Evolutionary conservation across 2,888 invertebrate genomes (phyloP).

Genomic region (Chydorus sphaericus): DNA sequence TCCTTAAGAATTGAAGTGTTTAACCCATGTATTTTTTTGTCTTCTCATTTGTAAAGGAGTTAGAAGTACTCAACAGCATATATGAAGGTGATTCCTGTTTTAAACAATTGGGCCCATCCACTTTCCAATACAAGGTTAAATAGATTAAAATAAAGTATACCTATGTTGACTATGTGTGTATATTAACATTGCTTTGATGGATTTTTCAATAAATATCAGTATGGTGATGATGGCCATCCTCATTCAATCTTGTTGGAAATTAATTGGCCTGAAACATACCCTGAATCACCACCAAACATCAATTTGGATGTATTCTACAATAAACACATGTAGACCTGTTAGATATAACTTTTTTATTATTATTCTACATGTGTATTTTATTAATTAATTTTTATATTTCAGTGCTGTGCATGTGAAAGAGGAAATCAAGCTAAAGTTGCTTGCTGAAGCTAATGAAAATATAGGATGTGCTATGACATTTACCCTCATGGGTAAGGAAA

Average conservation of each 20-base stretch:
- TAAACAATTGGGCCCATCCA: constrained; percentile 57
- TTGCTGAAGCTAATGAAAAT: constrained; percentile 61
- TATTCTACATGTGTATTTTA: neutral
- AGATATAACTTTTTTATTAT: neutral
- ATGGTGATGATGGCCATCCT: constrained; percentile 56
- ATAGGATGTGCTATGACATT: constrained; percentile 88
- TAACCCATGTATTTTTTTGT: too few relatives aligned
- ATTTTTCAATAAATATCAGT: constrained; percentile 38
- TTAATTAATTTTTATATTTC: constrained; percentile 17
- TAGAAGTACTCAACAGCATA: constrained; percentile 79
- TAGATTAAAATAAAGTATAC: too few relatives aligned
- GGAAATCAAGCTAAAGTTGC: constrained; percentile 44
- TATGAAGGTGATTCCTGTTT: constrained; percentile 85
- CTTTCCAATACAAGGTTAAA: constrained; percentile 80
- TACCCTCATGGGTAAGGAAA: too few relatives aligned
- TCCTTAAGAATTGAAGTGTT: too few relatives aligned
- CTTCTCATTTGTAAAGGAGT: constrained; percentile 77
- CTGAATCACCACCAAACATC: constrained; percentile 60
- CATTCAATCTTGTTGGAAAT: constrained; percentile 79
- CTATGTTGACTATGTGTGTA: neutral
- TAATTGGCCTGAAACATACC: constrained; percentile 72
- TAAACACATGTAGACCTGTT: constrained; percentile 63
- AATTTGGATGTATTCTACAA: constrained; percentile 88
- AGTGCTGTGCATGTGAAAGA: constrained; percentile 55
- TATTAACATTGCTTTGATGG: neutral